Base-by-base conservation (phyloP, 2,113 vertebrate species). In the Polyodon spathula region DNA sequence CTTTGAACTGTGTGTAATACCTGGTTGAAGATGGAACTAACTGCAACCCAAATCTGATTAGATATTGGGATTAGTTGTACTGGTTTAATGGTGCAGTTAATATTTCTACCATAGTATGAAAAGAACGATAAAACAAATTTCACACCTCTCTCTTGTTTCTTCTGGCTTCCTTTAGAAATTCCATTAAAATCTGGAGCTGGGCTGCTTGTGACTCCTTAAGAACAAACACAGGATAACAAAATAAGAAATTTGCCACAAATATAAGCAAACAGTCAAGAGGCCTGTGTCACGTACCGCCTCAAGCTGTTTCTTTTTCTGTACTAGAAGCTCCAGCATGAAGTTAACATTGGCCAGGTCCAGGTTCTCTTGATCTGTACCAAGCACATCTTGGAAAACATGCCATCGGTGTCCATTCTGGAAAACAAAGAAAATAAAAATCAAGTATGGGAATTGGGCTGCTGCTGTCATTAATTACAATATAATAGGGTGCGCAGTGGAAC, bases 151-250 rank as follows among this genome's bases (percentile, higher is more conserved):
- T 84, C 73, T 99, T 99, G 86, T 99, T 98, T 72, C 94, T 89
- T 70, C 93, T 89, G 63, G 95, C 95, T 83, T 98, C 95, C 83
- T 97, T 95, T n/a, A 98, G 89, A 67, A 99, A 99, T 78, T 99
- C 96, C 92, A 94, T 94, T 56, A 99, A 89, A 75, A 99, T 97
- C 73, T 98, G 95, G 69, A 97, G 77, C 12, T 98, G 96, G 66
- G 96, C 96, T 77, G 92, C 94, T 76, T 97, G 93, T 10, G 94
- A 97, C 77, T 98, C 95, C 96, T 99, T 4, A 72, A 72, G n/a
- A 83, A 27, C 80, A 42, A 76, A 73, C 77, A 11, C 68, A 68
- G 8, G 37, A 63, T 64, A 62, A 43, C 63, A 65, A 65, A 5
- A 59, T 4, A 41, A 6, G 57, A 4, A 39, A 42, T 8, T 14